Evolutionary conservation across 2,888 invertebrate species (phyloP), one percentile per base, ranked within the genome.

Genomic region (Orthosia cruda): DNA sequence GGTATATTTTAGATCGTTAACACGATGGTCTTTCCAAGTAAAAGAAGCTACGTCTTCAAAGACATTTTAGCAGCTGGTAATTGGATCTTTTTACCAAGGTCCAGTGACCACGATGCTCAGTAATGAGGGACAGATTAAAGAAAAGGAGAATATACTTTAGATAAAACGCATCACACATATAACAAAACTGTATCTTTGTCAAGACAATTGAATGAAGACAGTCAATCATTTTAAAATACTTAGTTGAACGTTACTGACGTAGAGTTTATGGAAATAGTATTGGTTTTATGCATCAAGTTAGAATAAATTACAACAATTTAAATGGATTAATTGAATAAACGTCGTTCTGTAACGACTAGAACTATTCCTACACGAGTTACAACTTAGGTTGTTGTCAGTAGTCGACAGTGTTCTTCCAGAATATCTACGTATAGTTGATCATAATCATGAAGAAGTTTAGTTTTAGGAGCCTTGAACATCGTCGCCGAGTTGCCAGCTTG

Each of bases 291-390:
- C 13, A 40, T 66, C 11, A 20, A 49, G 18, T 54, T 63, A 18
- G 40, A 62, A 63, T 74, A 74, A 62, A 15, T 63, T n/a, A 26
- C 40, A 68, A 40, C 3, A 5, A 77, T 47, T 66, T 55, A 40
- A 61, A 52, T 63, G 16, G 13, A 20, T 63, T 62, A 26, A 57
- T 66, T 66, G 15, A 57, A 40, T 40, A 32, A 61, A 50, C 26
- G 45, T 47, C 47, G 18, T 50, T 66, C 26, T 59, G 47, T 4
- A n/a, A 45, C 20, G 54, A 49, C 7, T 32, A 11, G 13, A 57
- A 58, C 9, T n/a, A 26, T 45, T 26, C 18, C 12, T 45, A 50
- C 16, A 18, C 26, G 16, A 52, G 32, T 13, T 50, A 50, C 23
- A 26, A 15, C 18, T 52, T n/a, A 13, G 23, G 16, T 40, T 2